A percentile compares a stretch with the other conserved stretches of the same genome.
These are phyloP conservation scores for Agapostemon virescens DNA, from an alignment of 2,888 invertebrate genomes.

Conservation along the genomic window DNA sequence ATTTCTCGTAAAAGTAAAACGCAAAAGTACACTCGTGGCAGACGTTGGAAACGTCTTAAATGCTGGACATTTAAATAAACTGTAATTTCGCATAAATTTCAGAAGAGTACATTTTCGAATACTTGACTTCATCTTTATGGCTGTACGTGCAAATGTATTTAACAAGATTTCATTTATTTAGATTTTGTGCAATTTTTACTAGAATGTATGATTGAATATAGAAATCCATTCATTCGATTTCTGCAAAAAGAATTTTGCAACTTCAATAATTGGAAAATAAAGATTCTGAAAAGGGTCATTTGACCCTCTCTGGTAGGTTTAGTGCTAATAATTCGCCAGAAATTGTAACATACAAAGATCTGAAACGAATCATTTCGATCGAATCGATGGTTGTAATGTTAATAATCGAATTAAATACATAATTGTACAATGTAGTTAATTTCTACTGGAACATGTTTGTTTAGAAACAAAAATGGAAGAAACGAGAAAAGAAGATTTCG, in stretches of 20 bases:
- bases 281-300: too few species aligned
- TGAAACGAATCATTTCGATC: background rate
- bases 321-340: background rate
- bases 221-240: too few species aligned
- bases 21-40: background rate
- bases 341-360: background rate
- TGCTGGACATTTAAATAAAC: background rate
- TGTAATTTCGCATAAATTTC: background rate
- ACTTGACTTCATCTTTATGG: too few species aligned
- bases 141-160: too few species aligned
- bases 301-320: too few species aligned
- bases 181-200: too few species aligned
- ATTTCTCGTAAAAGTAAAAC: background rate
- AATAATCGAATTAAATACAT: background rate
- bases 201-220: too few species aligned
- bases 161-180: too few species aligned
- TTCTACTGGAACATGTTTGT: background rate
- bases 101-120: background rate
- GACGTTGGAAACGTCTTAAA: too few species aligned
- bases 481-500: background rate
- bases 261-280: too few species aligned
- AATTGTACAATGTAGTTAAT: background rate
- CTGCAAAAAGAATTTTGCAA: too few species aligned
- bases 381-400: too few species aligned
- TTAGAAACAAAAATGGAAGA: background rate